Conservation (phyloP, 2,888 invertebrate species). For the Lithophane socia region DNA sequence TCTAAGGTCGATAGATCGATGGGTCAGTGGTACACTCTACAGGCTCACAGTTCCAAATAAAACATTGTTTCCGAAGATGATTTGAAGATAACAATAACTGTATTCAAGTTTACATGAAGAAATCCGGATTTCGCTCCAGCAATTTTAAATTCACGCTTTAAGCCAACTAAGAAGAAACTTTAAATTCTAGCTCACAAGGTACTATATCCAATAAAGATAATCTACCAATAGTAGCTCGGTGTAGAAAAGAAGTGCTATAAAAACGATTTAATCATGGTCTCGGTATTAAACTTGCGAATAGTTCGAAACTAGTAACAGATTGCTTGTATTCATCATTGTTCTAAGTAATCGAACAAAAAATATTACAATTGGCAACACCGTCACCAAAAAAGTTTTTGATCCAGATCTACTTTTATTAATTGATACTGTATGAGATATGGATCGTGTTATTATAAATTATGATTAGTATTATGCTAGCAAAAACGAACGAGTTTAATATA, state of each 20-base stretch:
- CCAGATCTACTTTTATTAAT: constrained; percentile 49
- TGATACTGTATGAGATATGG: constrained; percentile 45
- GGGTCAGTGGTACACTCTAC: background rate
- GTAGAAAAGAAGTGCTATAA: constrained; percentile 68
- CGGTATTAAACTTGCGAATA: constrained; percentile 65
- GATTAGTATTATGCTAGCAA: constrained; percentile 29
- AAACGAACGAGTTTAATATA: constrained; percentile 4
- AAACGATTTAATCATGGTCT: constrained; percentile 83
- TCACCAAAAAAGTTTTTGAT: constrained; percentile 42
- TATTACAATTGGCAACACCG: constrained; percentile 49
- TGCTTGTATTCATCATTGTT: constrained; percentile 70
- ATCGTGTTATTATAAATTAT: constrained; percentile 59
- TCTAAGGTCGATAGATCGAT: constrained; percentile 3
- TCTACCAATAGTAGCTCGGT: constrained; percentile 4
- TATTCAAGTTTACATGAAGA: constrained; percentile 28
- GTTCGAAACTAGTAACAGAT: constrained; percentile 66
- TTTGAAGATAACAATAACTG: constrained; percentile 47
- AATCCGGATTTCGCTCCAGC: constrained; percentile 37
- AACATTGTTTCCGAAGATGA: constrained; percentile 32
- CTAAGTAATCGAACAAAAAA: constrained; percentile 64
- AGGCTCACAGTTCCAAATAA: constrained; percentile 40
- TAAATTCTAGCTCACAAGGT: background rate
- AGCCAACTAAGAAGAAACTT: constrained; percentile 8
- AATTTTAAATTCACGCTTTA: constrained; percentile 22
- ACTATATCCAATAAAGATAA: constrained; percentile 2